These are phyloP conservation scores for Rhinolophus ferrumequinum DNA, from an alignment of 2,113 vertebrate genomes.

Conservation along the genomic window DNA sequence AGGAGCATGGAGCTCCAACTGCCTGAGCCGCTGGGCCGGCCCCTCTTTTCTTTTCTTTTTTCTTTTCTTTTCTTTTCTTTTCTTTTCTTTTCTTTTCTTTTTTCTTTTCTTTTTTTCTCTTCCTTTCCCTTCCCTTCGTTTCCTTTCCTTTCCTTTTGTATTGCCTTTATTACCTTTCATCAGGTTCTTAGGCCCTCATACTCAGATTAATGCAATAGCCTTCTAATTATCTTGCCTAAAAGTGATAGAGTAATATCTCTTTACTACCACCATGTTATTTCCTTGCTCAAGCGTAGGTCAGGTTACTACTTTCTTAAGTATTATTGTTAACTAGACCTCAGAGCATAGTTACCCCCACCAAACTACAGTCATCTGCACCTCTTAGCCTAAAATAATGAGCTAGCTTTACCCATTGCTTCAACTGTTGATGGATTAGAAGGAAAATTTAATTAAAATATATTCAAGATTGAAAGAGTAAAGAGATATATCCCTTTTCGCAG, in stretches of 20 bases:
- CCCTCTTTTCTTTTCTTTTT: too few species aligned
- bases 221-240: not conserved
- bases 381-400: constrained; percentile 35
- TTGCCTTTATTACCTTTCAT: not conserved
- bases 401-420: not conserved
- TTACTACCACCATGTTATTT: constrained; percentile 19
- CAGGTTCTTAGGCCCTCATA: not conserved
- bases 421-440: not conserved
- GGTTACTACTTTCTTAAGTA: not conserved
- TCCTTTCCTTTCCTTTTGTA: not conserved
- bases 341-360: not conserved
- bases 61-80: too few species aligned
- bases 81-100: too few species aligned
- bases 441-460: constrained; percentile 48
- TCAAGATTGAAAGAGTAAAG: constrained; percentile 2
- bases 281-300: not conserved
- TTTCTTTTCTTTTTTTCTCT: too few species aligned
- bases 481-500: not conserved
- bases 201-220: not conserved
- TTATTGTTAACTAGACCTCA: not conserved
- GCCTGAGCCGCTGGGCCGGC: too few species aligned
- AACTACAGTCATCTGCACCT: not conserved
- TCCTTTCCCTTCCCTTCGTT: too few species aligned
- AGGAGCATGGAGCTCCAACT: too few species aligned
- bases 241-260: not conserved